These are phyloP conservation scores for Otolemur garnettii DNA, from an alignment of 2,113 vertebrate species.

Conservation along the genomic window DNA sequence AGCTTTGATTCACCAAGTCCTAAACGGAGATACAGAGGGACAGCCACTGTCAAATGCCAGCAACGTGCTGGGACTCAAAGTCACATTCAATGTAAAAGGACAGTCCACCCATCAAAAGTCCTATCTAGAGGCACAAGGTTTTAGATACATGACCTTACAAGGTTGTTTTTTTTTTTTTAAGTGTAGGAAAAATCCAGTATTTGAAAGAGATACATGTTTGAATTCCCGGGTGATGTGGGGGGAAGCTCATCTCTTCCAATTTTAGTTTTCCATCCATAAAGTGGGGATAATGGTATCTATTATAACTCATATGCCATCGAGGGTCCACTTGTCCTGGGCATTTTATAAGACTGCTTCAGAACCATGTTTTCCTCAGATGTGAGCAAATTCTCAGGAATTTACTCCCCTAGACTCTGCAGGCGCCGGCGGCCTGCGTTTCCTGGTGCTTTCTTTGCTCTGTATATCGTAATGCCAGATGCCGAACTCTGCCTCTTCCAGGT, in stretches of 20 bases:
- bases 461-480: neutral
- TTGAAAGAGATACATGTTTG: constrained; percentile 38
- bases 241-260: neutral
- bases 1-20: neutral
- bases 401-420: neutral
- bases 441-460: neutral
- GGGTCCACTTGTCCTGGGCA: neutral
- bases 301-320: neutral
- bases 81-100: neutral
- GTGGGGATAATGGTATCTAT: neutral
- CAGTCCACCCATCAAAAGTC: neutral
- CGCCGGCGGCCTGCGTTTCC: neutral
- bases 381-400: constrained; percentile 4
- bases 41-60: neutral
- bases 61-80: neutral
- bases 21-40: neutral
- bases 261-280: neutral
- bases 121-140: neutral
- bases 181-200: neutral
- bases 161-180: neutral
- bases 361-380: neutral
- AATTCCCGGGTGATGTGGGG: neutral
- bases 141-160: neutral
- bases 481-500: neutral
- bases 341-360: neutral